Evolutionary conservation across 2,113 vertebrate genomes (phyloP).

Genomic region (Potamarius usumacintae): DNA sequence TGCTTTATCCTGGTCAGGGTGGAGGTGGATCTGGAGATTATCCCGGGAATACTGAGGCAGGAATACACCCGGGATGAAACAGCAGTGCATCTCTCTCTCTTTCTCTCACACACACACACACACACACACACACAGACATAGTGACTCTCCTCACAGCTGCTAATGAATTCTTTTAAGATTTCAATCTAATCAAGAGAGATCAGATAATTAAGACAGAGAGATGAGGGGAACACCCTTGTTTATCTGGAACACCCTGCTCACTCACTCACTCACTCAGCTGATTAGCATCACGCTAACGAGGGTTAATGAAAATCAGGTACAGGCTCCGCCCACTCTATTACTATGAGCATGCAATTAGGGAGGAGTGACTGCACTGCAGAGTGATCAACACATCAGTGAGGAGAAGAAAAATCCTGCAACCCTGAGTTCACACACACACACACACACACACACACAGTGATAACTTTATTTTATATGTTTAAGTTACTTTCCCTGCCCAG

Average conservation of each 20-base stretch:
- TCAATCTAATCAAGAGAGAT: conserved; percentile 69
- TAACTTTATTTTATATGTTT: not conserved
- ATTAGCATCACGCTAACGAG: conserved; percentile 60
- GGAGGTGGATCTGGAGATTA: not conserved
- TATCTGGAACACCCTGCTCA: conserved; percentile 42
- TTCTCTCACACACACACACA: not conserved
- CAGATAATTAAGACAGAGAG: conserved; percentile 71
- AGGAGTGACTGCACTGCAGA: conserved; percentile 36
- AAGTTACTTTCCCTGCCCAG: not conserved
- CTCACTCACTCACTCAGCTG: conserved; percentile 56
- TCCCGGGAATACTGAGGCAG: not conserved
- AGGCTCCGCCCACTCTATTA: conserved; percentile 49
- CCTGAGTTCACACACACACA: not conserved
- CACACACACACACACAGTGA: conserved; percentile 1
- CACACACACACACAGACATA: not conserved
- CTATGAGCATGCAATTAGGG: conserved; percentile 33
- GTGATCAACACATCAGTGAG: conserved; percentile 24
- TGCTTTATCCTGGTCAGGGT: not conserved
- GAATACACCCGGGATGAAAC: not conserved
- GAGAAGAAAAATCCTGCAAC: not conserved
- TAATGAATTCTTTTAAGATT: conserved; percentile 71
- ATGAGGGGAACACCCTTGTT: conserved; percentile 57
- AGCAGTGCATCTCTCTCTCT: not conserved
- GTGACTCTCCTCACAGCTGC: not conserved
- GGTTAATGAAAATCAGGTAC: conserved; percentile 45